Evolutionary conservation across 2,888 invertebrate species (phyloP).

Genomic region (Seira sanloemensis): DNA sequence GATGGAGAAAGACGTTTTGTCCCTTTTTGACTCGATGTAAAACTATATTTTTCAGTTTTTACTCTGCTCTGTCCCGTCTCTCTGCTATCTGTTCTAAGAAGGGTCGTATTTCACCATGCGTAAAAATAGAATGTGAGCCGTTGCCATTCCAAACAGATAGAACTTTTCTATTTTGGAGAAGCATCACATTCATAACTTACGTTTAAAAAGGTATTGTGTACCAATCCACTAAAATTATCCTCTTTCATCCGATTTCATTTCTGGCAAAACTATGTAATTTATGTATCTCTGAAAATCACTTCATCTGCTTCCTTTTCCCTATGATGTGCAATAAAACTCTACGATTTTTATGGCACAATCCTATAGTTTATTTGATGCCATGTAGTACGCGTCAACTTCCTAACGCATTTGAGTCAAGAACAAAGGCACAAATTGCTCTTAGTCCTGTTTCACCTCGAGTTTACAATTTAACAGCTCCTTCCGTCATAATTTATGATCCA

Average conservation of each 20-base stretch:
- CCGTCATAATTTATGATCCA: constrained; percentile 3
- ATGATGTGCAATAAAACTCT: too few relatives aligned
- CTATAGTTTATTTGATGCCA: background rate
- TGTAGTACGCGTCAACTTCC: background rate
- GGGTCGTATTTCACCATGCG: constrained; percentile 1
- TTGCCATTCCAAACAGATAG: constrained; percentile 6
- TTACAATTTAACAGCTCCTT: constrained; percentile 8
- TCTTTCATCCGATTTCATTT: constrained; percentile 12
- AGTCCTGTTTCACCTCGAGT: background rate
- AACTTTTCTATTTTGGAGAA: background rate
- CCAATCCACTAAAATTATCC: background rate
- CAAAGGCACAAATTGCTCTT: background rate
- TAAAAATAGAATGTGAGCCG: constrained; percentile 1
- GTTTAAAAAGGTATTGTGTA: background rate
- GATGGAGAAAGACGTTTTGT: constrained; percentile 7
- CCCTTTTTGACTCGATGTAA: background rate
- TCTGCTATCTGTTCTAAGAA: background rate
- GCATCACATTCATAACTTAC: constrained; percentile 3
- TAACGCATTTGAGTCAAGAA: background rate
- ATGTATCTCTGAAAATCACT: background rate
- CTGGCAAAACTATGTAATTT: background rate
- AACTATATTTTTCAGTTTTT: constrained; percentile 4
- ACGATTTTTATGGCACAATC: too few relatives aligned
- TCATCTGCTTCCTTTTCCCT: background rate
- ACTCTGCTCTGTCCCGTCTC: background rate